Base-by-base conservation (phyloP, 92 coral and sea anemone species). In the Bergia puertoricense region DNA sequence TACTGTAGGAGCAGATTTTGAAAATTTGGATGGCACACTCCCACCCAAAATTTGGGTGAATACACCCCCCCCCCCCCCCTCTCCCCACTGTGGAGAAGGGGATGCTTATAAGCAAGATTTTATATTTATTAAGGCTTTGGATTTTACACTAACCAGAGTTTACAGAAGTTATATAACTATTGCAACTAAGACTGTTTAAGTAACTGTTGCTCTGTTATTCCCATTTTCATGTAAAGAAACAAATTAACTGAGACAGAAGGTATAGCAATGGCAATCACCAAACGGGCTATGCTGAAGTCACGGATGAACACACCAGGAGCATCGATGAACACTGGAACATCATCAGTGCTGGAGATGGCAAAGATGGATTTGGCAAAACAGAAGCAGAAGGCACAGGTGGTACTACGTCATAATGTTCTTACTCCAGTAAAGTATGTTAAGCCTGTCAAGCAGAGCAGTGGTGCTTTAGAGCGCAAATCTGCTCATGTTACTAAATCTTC, bases 301-400 rank as follows among this genome's bases (percentile, higher is more conserved):
- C 96, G 98, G 8, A 86, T 93, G 86, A 88, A 88, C 11, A 80
- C 94, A 50, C 85, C 96, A 15, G 85, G 93, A 56, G 72, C 90
- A 8, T 90, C 76, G 44, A 88, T 91, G 73, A 84, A 92, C 15
- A 50, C 75, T 16, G 85, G 85, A 9, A 62, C 95, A 1, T 48
- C 85, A 2, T 91, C 96, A 5, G 81, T 97, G 81, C 87, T 97
- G 90, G 98, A 94, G 87, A 76, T 94, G 92, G 99, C 99, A 10
- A 97, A 97, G 86, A 88, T 92, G 91, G 99, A 97, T 77, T 86
- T 97, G n/a, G 95, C 94, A 16, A 92, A 92, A 48, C 97, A 97
- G 94, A 91, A 91, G 86, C 96, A 95, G 87, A 97, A 96, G 83
- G 99, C 98, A 37, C 95, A 97, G 99, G 99, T 97, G 98, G 98